phyloP scores from a whole-genome alignment of 2,888 invertebrate species.

The Diaprepes abbreviatus region DNA sequence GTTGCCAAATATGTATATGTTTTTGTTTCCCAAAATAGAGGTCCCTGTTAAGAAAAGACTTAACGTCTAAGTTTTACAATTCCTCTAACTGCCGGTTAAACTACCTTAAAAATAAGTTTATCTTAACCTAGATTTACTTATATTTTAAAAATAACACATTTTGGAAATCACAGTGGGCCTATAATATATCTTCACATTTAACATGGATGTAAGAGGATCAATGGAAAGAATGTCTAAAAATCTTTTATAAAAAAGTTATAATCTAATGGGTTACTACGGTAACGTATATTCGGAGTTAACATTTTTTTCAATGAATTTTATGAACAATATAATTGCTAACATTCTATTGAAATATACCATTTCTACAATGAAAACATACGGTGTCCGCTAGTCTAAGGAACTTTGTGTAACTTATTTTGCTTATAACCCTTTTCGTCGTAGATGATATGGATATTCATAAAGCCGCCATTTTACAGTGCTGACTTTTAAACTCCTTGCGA shows the following conservation, averaged over 20 bases:
- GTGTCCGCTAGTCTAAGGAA: conserved; percentile 37
- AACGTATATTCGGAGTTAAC: conserved; percentile 2
- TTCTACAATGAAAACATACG: conserved; percentile 34
- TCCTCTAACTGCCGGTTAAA: conserved; percentile 18
- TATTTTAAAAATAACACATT: conserved; percentile 47
- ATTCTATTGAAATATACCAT: conserved; percentile 16
- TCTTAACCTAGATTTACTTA: conserved; percentile 33
- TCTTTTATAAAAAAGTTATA: conserved; percentile 1
- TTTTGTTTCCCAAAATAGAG: neutral
- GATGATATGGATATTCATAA: conserved; percentile 39
- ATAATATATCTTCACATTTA: conserved; percentile 51
- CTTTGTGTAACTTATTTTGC: conserved; percentile 37
- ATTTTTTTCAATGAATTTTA: neutral
- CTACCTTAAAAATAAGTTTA: conserved; percentile 22
- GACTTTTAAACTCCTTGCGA: conserved; percentile 64
- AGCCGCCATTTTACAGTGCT: conserved; percentile 23
- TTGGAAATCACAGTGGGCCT: conserved; percentile 58
- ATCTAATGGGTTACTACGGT: conserved; percentile 2
- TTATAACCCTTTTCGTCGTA: conserved; percentile 45
- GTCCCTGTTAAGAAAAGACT: conserved; percentile 53
- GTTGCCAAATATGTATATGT: neutral
- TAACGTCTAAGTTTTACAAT: conserved; percentile 31
- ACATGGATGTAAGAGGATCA: conserved; percentile 17
- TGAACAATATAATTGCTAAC: conserved; percentile 10
- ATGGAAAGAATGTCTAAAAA: conserved; percentile 29